These are phyloP conservation scores for Entomyzon cyanotis DNA, from an alignment of 2,113 vertebrate genomes.

Conservation along the genomic window DNA sequence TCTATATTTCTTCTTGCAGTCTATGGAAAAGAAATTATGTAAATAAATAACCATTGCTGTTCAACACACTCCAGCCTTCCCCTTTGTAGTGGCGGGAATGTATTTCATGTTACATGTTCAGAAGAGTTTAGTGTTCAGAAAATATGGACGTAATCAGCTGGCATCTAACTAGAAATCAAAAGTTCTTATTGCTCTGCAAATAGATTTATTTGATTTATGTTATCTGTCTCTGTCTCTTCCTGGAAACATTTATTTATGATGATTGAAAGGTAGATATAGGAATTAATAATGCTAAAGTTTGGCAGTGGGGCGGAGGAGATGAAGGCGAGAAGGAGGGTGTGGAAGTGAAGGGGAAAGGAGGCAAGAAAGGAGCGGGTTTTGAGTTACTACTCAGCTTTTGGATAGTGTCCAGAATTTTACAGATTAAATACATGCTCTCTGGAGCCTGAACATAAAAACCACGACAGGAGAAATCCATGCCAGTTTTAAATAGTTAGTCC, in stretches of 20 bases:
- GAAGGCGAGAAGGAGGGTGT: neutral
- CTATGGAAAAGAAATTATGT: slow-evolving; percentile 79
- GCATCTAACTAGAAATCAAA: slow-evolving; percentile 79
- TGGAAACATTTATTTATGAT: slow-evolving; percentile 61
- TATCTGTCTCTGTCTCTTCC: slow-evolving; percentile 62
- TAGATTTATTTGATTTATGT: slow-evolving; percentile 77
- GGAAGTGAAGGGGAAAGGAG: neutral
- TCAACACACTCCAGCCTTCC: slow-evolving; percentile 62
- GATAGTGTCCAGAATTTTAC: slow-evolving; percentile 71
- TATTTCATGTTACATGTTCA: slow-evolving; percentile 77
- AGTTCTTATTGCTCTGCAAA: slow-evolving; percentile 73
- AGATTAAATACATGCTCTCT: slow-evolving; percentile 69
- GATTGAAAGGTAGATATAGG: slow-evolving; percentile 55
- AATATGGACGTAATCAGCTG: slow-evolving; percentile 78
- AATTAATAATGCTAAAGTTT: slow-evolving; percentile 53
- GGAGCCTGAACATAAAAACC: slow-evolving; percentile 67
- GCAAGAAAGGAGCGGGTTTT: neutral
- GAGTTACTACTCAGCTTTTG: slow-evolving; percentile 71
- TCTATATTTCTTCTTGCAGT: slow-evolving; percentile 73
- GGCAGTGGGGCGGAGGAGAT: neutral
- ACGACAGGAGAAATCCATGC: slow-evolving; percentile 56
- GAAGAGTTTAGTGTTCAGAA: slow-evolving; percentile 78
- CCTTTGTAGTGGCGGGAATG: slow-evolving; percentile 65
- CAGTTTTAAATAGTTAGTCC: slow-evolving; percentile 66
- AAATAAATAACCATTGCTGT: slow-evolving; percentile 82